Evolutionary conservation across 2,888 invertebrate genomes (phyloP), one percentile per base, ranked within the genome.

Genomic region (Allolobophora icterica): DNA sequence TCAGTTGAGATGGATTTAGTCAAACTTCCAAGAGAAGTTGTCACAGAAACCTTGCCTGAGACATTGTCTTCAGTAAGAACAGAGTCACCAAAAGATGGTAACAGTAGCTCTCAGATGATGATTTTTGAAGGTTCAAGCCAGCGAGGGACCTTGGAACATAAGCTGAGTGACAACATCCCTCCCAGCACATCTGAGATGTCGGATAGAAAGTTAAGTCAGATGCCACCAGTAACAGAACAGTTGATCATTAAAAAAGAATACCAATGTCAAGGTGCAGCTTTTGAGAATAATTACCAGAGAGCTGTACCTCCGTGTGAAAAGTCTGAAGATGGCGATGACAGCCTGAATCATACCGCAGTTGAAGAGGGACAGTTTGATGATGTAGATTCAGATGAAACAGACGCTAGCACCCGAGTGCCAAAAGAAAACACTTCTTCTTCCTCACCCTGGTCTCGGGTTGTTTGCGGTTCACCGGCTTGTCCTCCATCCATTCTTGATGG

Each of bases 341-440:
- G 71, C 71, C 0, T n/a, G 71, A 71, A n/a, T 71, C 71, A n/a
- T n/a, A 71, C 71, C n/a, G n/a, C 71, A 71, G 87, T 87, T 6
- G 87, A 35, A 24, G 87, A 87, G 38, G 87, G 87, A 24, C 87
- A 87, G 87, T 87, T 87, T 87, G 87, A 87, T 35, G 87, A 87
- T 87, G 87, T 87, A 21, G 87, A 87, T 87, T 87, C 87, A 13
- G 87, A 35, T 87, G 34, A 34, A 35, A 33, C 34, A 17, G 38
- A 87, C n/a, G 38, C 24, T 35, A 15, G 38, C 24, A 87, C 19
- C 24, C 87, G 2, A 30, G 19, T 35, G 35, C 34, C 87, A 34
- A 87, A 87, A 24, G 38, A 87, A 24, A 38, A 34, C 3, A 17
- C 38, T 34, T 19, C 87, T 87, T 34, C 87, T 35, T 71, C 58